These are phyloP conservation scores for Pseudococcus viburni DNA, from an alignment of 2,888 invertebrate species.

Conservation along the genomic window DNA sequence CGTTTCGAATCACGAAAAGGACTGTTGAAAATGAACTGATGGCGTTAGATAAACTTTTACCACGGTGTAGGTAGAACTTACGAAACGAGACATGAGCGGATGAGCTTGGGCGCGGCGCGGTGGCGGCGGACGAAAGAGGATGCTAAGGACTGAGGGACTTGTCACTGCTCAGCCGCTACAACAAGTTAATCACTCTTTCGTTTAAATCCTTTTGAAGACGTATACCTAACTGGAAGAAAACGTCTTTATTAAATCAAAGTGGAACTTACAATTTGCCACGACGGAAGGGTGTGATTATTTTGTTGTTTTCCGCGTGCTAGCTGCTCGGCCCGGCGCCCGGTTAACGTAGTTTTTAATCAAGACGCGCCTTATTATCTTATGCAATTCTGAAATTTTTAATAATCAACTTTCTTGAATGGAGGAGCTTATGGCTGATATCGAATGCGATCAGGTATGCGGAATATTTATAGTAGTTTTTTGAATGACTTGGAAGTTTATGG, in stretches of 20 bases:
- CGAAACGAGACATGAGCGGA: conserved; percentile 59
- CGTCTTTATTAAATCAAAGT: conserved; percentile 65
- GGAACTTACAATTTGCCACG: conserved; percentile 58
- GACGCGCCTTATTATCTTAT: background rate
- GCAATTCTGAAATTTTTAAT: background rate
- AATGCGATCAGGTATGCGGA: no score
- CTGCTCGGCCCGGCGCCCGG: background rate
- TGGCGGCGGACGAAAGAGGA: conserved; percentile 16
- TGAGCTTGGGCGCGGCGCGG: background rate
- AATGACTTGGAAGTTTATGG: no score
- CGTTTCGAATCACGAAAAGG: conserved; percentile 60
- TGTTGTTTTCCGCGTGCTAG: conserved; percentile 38
- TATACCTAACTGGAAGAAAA: conserved; percentile 61
- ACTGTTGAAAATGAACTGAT: conserved; percentile 65
- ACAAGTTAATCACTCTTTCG: conserved; percentile 66
- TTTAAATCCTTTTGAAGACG: conserved; percentile 63
- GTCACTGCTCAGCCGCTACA: conserved; percentile 65
- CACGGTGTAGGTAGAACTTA: conserved; percentile 22
- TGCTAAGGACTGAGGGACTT: conserved; percentile 59
- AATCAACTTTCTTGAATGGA: no score
- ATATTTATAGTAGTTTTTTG: no score
- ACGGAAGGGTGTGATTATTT: conserved; percentile 24
- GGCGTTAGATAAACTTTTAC: conserved; percentile 60
- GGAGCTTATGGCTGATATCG: no score
- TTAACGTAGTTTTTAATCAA: conserved; percentile 30